phyloP scores from a whole-genome alignment of 2,113 vertebrate genomes.

The Aepyceros melampus region DNA sequence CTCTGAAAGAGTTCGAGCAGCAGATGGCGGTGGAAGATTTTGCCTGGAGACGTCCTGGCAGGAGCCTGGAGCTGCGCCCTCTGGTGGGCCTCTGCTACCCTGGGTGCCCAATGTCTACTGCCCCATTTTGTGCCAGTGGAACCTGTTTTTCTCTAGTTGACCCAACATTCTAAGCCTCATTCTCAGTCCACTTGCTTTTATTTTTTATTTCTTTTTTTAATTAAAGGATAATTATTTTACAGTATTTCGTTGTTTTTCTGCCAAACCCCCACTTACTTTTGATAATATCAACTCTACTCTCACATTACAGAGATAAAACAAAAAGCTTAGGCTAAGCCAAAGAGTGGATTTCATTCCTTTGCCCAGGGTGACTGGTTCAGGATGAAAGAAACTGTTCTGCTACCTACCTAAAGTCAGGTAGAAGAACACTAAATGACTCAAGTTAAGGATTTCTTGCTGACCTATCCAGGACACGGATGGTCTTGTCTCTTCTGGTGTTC shows the following conservation, averaged over 20 bases:
- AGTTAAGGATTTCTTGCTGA: neutral
- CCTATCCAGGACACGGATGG: neutral
- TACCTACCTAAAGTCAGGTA: neutral
- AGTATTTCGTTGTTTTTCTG: neutral
- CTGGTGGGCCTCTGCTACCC: neutral
- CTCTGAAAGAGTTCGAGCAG: neutral
- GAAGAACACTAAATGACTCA: neutral
- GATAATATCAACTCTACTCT: neutral
- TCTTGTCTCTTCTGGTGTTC: neutral
- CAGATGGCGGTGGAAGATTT: neutral
- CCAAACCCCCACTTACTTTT: neutral
- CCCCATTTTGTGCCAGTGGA: neutral
- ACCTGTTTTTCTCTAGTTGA: neutral
- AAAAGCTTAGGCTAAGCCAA: neutral
- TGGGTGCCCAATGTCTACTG: neutral
- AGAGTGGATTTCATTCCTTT: neutral
- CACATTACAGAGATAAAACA: neutral
- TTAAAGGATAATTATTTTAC: neutral
- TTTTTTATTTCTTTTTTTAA: neutral
- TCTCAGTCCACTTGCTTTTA: neutral
- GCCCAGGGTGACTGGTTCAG: neutral
- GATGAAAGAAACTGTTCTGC: neutral
- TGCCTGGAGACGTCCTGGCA: neutral
- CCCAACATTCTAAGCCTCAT: neutral
- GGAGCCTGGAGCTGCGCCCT: neutral